phyloP scores from a whole-genome alignment of 2,113 vertebrate species.

The Athene cunicularia region DNA sequence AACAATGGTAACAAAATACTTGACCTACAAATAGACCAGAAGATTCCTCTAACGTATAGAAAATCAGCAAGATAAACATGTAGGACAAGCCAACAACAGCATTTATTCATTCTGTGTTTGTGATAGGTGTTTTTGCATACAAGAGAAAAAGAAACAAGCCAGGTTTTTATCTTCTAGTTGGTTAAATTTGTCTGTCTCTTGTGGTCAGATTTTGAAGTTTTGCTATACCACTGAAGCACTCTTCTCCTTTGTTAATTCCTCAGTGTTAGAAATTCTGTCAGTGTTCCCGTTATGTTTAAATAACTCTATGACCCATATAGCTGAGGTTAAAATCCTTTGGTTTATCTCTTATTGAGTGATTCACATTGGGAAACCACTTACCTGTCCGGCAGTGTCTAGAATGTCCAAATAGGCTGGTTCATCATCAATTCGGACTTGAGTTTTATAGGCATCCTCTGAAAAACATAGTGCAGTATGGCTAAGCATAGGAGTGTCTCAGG shows the following conservation, averaged over 20 bases:
- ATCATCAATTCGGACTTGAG: slow-evolving; percentile 77
- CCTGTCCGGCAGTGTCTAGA: slow-evolving; percentile 80
- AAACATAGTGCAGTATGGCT: background rate
- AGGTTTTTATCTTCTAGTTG: background rate
- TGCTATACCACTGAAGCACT: background rate
- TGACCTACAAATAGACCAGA: background rate
- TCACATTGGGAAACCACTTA: slow-evolving; percentile 6
- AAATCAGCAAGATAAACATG: background rate
- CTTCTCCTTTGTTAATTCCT: background rate
- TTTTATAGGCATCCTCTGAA: slow-evolving; percentile 82
- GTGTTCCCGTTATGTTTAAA: background rate
- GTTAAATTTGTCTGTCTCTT: background rate
- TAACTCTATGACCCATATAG: background rate
- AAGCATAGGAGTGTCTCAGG: background rate
- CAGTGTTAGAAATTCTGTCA: background rate
- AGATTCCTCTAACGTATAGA: background rate
- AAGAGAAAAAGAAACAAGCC: background rate
- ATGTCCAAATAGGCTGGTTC: slow-evolving; percentile 79
- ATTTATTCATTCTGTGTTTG: background rate
- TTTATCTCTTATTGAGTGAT: background rate
- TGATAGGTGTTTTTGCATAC: background rate
- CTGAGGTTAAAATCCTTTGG: background rate
- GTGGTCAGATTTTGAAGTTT: background rate
- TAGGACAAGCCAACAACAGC: background rate
- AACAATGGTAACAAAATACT: background rate